Evolutionary conservation across 2,797 vertebrate genomes (phyloP).

Genomic region (Merluccius polli): DNA sequence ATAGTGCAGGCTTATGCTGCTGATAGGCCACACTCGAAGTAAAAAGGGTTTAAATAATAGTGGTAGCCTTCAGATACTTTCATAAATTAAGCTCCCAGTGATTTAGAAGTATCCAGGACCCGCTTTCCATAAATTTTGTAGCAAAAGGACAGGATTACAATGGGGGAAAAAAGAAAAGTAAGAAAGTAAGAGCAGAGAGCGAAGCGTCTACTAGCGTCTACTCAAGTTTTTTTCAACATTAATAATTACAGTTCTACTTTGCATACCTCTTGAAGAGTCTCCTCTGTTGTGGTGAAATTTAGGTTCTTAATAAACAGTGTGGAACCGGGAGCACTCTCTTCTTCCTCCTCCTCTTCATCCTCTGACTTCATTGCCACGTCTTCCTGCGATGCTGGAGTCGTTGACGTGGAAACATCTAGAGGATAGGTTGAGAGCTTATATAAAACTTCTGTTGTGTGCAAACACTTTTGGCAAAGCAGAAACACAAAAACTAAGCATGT

Average conservation of each 20-base stretch:
- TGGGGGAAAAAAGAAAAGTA: too few species aligned
- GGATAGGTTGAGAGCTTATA: background rate
- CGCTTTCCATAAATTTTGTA: too few species aligned
- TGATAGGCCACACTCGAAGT: too few species aligned
- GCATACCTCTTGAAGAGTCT: constrained; percentile 79
- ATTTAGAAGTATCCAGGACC: too few species aligned
- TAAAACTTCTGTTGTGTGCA: background rate
- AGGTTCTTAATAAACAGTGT: constrained; percentile 96
- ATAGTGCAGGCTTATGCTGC: too few species aligned
- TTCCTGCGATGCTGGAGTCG: constrained; percentile 38
- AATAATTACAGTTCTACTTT: background rate
- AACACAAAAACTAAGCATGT: background rate
- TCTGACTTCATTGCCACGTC: constrained; percentile 37
- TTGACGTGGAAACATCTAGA: constrained; percentile 9
- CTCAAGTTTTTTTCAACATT: too few species aligned
- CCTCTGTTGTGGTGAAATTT: constrained; percentile 86
- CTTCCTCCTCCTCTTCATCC: constrained; percentile 73
- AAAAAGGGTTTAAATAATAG: too few species aligned
- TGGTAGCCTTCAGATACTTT: too few species aligned
- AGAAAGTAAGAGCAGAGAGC: too few species aligned
- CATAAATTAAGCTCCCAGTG: too few species aligned
- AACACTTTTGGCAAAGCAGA: background rate
- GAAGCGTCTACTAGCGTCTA: too few species aligned
- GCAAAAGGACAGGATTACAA: too few species aligned
- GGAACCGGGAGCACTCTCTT: constrained; percentile 80